These are phyloP conservation scores for Zoanthus gigantus DNA, from an alignment of 92 coral and sea anemone genomes.

Conservation along the genomic window DNA sequence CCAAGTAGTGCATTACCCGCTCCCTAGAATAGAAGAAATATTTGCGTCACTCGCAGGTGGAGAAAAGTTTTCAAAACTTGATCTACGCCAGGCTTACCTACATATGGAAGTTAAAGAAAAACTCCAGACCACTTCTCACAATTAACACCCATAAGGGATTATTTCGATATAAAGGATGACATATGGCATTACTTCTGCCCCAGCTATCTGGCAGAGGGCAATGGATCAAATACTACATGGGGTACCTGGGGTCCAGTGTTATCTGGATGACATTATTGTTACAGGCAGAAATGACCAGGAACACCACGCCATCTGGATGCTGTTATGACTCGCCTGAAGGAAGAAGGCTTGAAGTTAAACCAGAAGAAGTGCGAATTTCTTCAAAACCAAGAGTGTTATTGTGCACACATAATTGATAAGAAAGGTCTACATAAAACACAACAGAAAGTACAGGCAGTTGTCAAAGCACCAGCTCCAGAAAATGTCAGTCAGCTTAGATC, in stretches of 20 bases:
- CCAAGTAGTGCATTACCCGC: constrained; percentile 19
- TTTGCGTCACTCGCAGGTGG: constrained; percentile 27
- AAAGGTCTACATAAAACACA: constrained; percentile 48
- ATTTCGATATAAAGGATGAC: neutral
- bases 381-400: constrained; percentile 21
- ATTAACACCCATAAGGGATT: neutral
- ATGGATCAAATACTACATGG: constrained; percentile 43
- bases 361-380: constrained; percentile 41
- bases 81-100: constrained; percentile 22
- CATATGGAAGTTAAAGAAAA: constrained; percentile 18
- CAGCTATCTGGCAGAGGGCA: constrained; percentile 33
- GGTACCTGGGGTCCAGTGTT: constrained; percentile 16
- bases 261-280: constrained; percentile 38
- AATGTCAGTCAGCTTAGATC: constrained; percentile 57
- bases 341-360: constrained; percentile 19
- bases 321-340: constrained; percentile 36
- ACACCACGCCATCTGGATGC: constrained; percentile 11
- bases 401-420: constrained; percentile 51
- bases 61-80: constrained; percentile 14
- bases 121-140: constrained; percentile 2
- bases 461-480: constrained; percentile 49
- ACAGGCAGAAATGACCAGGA: constrained; percentile 32
- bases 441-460: constrained; percentile 51
- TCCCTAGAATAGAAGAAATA: constrained; percentile 37
- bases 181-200: constrained; percentile 35